A percentile compares a stretch with the other conserved stretches of the same genome.
Conservation (phyloP, 2,888 invertebrate species). For the Dryococelus australis region DNA sequence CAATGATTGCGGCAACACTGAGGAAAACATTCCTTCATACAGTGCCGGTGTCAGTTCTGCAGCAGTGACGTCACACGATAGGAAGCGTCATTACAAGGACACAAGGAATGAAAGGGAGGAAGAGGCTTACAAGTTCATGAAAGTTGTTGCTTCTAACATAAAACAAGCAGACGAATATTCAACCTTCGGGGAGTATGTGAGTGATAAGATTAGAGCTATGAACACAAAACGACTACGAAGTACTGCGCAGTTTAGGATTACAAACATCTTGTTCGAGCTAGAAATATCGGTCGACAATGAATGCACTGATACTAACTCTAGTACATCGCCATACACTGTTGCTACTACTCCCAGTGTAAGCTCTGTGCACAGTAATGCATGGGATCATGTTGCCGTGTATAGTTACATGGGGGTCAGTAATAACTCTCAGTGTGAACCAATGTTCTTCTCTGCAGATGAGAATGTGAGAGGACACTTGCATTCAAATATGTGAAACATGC, state of each 20-base stretch:
- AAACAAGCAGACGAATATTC: background rate
- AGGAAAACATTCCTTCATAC: background rate
- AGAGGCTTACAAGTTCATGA: conserved; percentile 9
- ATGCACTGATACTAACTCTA: background rate
- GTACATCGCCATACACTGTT: background rate
- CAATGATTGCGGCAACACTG: background rate
- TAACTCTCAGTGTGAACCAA: background rate
- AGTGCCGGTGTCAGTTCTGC: background rate
- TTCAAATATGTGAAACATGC: background rate
- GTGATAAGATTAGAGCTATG: conserved; percentile 18
- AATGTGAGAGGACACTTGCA: background rate
- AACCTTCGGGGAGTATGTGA: conserved; percentile 19
- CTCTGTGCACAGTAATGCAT: background rate
- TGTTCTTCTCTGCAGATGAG: background rate
- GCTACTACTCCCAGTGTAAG: background rate
- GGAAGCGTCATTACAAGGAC: background rate
- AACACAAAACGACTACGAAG: conserved; percentile 7
- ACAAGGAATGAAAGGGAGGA: background rate
- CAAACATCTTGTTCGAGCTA: conserved; percentile 26
- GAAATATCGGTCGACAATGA: conserved; percentile 11
- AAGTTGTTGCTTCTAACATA: background rate
- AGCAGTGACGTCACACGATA: background rate
- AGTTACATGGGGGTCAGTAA: background rate
- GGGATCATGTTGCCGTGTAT: background rate
- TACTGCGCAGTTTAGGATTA: background rate